These are phyloP conservation scores for Monochamus saltuarius DNA, from an alignment of 1,140 invertebrate genomes.

Conservation along the genomic window DNA sequence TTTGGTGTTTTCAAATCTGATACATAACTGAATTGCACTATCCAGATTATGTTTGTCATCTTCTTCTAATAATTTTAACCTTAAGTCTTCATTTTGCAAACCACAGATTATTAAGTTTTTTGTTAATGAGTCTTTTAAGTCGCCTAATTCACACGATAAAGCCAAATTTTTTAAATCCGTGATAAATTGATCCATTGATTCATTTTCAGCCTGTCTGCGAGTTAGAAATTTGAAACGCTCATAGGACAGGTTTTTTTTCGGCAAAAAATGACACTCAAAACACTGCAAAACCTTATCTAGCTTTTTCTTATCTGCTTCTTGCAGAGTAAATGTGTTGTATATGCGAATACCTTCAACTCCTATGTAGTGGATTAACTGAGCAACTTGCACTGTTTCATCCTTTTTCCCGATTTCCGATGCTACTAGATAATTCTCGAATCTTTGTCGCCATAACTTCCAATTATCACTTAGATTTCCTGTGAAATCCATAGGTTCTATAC, in stretches of 20 bases:
- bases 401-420: conserved; percentile 18
- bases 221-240: neutral
- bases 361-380: conserved; percentile 7
- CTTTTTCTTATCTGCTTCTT: neutral
- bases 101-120: conserved; percentile 26
- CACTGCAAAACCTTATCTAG: too few species aligned
- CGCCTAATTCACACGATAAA: conserved; percentile 23
- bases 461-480: conserved; percentile 13
- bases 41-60: too few species aligned
- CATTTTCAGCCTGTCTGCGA: conserved; percentile 9
- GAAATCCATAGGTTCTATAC: too few species aligned
- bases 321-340: neutral
- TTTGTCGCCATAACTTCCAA: conserved; percentile 11
- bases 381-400: conserved; percentile 8
- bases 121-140: conserved; percentile 22
- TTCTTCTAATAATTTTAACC: too few species aligned
- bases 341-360: too few species aligned
- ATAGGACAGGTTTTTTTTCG: too few species aligned
- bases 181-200: conserved; percentile 22
- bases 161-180: conserved; percentile 23
- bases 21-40: too few species aligned
- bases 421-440: conserved; percentile 20
- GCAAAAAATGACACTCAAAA: too few species aligned
- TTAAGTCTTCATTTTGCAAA: conserved; percentile 20
- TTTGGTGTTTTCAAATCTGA: too few species aligned